These are phyloP conservation scores for Neodon shergylaensis DNA, from an alignment of 2,113 vertebrate species.

Conservation along the genomic window DNA sequence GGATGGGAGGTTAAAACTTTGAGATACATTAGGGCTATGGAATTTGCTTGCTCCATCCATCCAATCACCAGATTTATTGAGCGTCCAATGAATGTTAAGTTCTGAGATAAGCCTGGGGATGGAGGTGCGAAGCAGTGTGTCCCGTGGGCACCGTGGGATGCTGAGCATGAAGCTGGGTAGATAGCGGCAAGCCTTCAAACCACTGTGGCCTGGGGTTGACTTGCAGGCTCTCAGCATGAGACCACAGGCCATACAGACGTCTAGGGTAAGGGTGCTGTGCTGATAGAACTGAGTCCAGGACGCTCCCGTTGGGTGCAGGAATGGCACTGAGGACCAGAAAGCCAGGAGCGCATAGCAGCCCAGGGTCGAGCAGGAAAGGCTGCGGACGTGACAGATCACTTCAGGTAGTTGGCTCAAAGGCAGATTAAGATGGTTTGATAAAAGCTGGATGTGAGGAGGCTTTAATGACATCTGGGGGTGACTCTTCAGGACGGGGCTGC, in stretches of 20 bases:
- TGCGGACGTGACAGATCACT: not conserved
- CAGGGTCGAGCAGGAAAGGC: not conserved
- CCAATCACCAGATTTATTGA: not conserved
- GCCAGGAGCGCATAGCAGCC: not conserved
- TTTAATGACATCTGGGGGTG: not conserved
- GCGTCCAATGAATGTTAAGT: not conserved
- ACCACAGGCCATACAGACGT: too few relatives aligned
- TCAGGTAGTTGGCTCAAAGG: not conserved
- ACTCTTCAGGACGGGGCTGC: not conserved
- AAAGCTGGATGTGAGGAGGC: not conserved
- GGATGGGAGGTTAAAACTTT: not conserved
- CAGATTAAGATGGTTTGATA: not conserved
- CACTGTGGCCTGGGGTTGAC: not conserved
- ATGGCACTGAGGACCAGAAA: not conserved
- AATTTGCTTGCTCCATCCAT: not conserved
- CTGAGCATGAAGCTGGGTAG: not conserved
- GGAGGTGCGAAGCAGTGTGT: not conserved
- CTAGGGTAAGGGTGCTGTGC: not conserved
- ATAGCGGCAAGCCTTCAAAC: not conserved
- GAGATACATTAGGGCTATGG: not conserved
- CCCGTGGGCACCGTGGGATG: not conserved
- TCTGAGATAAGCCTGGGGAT: not conserved
- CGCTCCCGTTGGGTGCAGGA: not conserved
- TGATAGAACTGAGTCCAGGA: not conserved
- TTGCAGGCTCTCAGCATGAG: not conserved